Evolutionary conservation across 2,797 vertebrate species (phyloP).

Genomic region (Thamnophis elegans): DNA sequence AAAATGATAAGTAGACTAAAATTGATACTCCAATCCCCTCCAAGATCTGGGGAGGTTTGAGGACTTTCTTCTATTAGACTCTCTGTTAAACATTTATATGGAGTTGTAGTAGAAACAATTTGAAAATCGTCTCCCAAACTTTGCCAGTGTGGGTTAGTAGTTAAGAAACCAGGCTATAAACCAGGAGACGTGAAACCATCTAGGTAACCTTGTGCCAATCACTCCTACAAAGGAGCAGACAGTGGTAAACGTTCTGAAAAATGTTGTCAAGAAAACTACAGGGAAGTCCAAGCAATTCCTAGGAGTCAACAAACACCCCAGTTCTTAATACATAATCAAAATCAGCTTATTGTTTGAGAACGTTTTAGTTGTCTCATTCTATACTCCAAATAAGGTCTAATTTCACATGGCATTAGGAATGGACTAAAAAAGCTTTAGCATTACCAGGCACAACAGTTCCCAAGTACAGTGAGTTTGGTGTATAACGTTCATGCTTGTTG

Average conservation of each 20-base stretch:
- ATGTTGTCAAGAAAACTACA: background rate
- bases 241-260: background rate
- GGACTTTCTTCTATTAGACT: conserved; percentile 51
- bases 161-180: background rate
- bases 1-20: background rate
- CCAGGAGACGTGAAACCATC: background rate
- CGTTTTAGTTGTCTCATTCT: conserved; percentile 24
- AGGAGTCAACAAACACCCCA: conserved; percentile 35
- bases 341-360: conserved; percentile 31
- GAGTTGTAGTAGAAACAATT: conserved; percentile 34
- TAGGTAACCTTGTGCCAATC: background rate
- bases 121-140: conserved; percentile 62
- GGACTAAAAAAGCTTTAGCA: background rate
- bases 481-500: background rate
- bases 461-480: rapidly evolving
- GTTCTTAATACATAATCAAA: conserved; percentile 38
- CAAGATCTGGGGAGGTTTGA: conserved; percentile 39
- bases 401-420: conserved; percentile 28
- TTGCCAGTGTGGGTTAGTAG: background rate
- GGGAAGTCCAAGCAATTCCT: background rate
- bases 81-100: conserved; percentile 53
- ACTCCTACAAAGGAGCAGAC: background rate
- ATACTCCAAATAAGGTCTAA: conserved; percentile 15
- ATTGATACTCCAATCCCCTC: background rate
- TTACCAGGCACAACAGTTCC: conserved; percentile 6